These are phyloP conservation scores for Hemiprocne comata DNA, from an alignment of 2,113 vertebrate genomes.

Conservation along the genomic window DNA sequence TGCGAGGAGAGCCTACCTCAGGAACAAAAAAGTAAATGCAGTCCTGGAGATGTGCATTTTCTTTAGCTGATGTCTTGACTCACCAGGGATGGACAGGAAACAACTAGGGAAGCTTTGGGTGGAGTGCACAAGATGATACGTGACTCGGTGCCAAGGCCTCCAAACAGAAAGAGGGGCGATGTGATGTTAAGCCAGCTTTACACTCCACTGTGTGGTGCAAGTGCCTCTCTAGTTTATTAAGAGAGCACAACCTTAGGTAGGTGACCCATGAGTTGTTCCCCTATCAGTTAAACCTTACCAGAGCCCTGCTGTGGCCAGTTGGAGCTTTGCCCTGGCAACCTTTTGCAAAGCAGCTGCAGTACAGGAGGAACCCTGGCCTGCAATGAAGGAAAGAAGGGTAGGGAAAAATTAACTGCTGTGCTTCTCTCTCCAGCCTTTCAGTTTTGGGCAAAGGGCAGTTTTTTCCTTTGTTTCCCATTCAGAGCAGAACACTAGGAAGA, in stretches of 20 bases:
- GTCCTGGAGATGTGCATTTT: slow-evolving; percentile 23
- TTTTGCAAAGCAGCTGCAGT: neutral
- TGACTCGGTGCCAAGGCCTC: neutral
- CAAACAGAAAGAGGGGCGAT: neutral
- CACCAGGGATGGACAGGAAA: neutral
- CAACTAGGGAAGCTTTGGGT: slow-evolving; percentile 35
- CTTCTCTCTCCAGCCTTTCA: neutral
- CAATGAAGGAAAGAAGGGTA: neutral
- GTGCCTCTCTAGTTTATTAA: neutral
- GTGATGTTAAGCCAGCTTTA: neutral
- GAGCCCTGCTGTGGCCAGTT: neutral
- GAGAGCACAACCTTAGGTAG: neutral
- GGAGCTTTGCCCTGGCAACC: neutral
- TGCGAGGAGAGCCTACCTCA: slow-evolving; percentile 85
- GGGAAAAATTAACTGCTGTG: neutral
- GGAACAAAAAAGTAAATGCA: slow-evolving; percentile 87
- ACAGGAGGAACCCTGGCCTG: neutral
- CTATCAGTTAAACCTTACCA: neutral
- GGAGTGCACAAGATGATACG: rapidly evolving
- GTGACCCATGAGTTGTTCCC: neutral
- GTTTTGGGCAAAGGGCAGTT: neutral
- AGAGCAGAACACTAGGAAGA: neutral
- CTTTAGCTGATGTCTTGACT: neutral
- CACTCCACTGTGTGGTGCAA: neutral
- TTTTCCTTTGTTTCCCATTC: neutral